A percentile compares a stretch with the other conserved stretches of the same genome.
Conservation (phyloP, 1,140 invertebrate genomes). For the Drosophila navojoa region DNA sequence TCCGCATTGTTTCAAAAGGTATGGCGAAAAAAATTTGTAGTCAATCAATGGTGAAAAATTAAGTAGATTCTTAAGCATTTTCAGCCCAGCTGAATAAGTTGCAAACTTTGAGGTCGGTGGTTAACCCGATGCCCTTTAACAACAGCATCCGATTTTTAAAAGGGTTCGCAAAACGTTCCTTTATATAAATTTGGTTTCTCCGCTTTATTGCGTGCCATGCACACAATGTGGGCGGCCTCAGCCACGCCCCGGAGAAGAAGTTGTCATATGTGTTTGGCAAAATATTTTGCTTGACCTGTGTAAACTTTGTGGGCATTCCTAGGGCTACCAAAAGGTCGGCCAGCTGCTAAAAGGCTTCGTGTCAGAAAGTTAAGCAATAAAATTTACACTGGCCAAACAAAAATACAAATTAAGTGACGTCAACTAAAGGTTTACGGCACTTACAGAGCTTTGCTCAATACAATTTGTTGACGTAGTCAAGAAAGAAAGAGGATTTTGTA, state of each 20-base stretch:
- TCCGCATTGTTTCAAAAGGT: conserved; percentile 9
- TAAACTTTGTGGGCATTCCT: conserved; percentile 66
- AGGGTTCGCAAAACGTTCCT: conserved; percentile 8
- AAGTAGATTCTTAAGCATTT: conserved; percentile 54
- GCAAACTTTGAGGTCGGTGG: conserved; percentile 52
- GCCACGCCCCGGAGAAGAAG: conserved; percentile 44
- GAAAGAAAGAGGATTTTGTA: not conserved
- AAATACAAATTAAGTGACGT: conserved; percentile 28
- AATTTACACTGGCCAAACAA: conserved; percentile 37
- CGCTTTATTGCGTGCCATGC: conserved; percentile 47
- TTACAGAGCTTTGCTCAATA: conserved; percentile 17
- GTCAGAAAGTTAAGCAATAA: conserved; percentile 70
- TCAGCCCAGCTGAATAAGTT: conserved; percentile 42
- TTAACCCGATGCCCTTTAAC: conserved; percentile 24
- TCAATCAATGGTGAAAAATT: conserved; percentile 59
- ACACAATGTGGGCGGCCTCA: conserved; percentile 42
- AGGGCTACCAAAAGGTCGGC: conserved; percentile 57
- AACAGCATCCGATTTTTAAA: conserved; percentile 16
- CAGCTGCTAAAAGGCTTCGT: conserved; percentile 57
- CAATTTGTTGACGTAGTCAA: not conserved
- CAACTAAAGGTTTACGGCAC: conserved; percentile 14
- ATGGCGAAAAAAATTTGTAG: conserved; percentile 35
- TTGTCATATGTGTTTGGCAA: conserved; percentile 66
- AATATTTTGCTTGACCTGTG: conserved; percentile 77
- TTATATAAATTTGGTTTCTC: conserved; percentile 21